A percentile compares a stretch with the other conserved stretches of the same genome.
These are phyloP conservation scores for Drosophila azteca DNA, from an alignment of 1,140 invertebrate genomes.

Conservation along the genomic window DNA sequence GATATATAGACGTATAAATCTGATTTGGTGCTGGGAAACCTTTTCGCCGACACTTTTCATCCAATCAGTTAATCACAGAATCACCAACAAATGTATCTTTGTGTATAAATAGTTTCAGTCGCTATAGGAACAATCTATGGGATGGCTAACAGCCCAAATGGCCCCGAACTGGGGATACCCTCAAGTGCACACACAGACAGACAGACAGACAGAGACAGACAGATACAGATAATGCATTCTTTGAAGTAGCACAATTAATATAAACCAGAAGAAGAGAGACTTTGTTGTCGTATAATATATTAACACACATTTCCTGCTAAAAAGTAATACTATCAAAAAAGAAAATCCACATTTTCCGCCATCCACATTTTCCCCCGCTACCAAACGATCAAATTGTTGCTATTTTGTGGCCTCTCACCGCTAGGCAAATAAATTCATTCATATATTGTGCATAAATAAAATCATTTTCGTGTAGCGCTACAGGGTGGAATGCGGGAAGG, in stretches of 20 bases:
- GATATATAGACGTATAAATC: constrained; percentile 14
- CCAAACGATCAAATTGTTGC: constrained; percentile 22
- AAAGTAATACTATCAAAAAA: constrained; percentile 22
- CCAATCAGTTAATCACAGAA: constrained; percentile 28
- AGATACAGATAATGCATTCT: too few relatives aligned
- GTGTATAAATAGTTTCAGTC: background rate
- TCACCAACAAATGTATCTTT: background rate
- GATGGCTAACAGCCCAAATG: too few relatives aligned
- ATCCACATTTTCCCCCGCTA: background rate
- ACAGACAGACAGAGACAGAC: too few relatives aligned
- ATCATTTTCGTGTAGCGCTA: background rate
- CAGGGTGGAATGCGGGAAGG: too few relatives aligned
- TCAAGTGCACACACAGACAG: too few relatives aligned
- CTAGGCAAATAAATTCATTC: constrained; percentile 36
- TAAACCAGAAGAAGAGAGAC: constrained; percentile 9
- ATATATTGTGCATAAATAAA: constrained; percentile 24
- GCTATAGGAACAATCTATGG: too few relatives aligned
- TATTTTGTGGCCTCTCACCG: constrained; percentile 31
- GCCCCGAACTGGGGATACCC: too few relatives aligned
- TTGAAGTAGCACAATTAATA: background rate
- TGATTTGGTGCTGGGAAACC: constrained; percentile 17
- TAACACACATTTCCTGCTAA: constrained; percentile 1
- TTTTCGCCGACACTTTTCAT: constrained; percentile 22
- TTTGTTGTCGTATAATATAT: constrained; percentile 9
- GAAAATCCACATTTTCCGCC: too few relatives aligned